Percentiles rank a stretch among this genome's conserved stretches.
Evolutionary conservation across 1,140 invertebrate species (phyloP).

Genomic region (Rhopalosiphum padi): DNA sequence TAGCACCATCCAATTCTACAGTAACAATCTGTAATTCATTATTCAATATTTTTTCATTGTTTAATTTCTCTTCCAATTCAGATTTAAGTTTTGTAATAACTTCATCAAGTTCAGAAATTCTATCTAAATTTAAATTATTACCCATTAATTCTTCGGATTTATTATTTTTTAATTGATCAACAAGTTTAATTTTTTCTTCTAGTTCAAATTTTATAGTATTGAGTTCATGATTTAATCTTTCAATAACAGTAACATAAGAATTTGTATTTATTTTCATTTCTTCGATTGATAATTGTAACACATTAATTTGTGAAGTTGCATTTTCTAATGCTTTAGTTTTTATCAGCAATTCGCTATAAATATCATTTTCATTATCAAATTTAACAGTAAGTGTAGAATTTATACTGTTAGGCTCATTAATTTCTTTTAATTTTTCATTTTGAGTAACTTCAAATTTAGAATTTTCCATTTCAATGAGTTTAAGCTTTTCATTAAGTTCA

Average conservation of each 20-base stretch:
- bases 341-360: not conserved
- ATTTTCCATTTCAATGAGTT: not conserved
- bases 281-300: not conserved
- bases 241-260: not conserved
- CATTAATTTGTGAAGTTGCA: not conserved
- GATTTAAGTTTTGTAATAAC: not conserved
- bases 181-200: not conserved
- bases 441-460: not conserved
- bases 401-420: not conserved
- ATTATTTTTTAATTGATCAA: not conserved
- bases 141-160: not conserved
- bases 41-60: not conserved
- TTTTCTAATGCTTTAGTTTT: constrained; percentile 28
- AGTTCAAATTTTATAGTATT: not conserved
- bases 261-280: constrained; percentile 12
- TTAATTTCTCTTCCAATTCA: not conserved
- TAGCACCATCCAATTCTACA: not conserved
- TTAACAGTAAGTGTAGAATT: not conserved
- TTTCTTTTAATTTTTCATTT: not conserved
- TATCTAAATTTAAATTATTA: not conserved
- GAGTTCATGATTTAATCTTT: not conserved
- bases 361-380: not conserved
- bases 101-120: not conserved
- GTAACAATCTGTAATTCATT: not conserved
- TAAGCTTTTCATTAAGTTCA: not conserved